A percentile compares a stretch with the other conserved stretches of the same genome.
phyloP scores from a whole-genome alignment of 2,888 invertebrate genomes.

The Tinea semifulvella region DNA sequence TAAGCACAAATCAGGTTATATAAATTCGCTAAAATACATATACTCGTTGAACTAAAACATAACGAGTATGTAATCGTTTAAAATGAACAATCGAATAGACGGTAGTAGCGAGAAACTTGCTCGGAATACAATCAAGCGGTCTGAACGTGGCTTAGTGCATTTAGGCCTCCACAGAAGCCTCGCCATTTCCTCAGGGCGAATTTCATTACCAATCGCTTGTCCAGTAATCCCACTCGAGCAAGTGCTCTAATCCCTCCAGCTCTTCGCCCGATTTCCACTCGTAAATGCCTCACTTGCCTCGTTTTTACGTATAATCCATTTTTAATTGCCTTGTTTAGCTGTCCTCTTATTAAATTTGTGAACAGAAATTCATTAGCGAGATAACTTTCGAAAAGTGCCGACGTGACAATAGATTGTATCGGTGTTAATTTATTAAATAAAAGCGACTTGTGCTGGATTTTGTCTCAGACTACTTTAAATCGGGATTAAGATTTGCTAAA shows the following conservation, averaged over 20 bases:
- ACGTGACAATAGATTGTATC: conserved; percentile 56
- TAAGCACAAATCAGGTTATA: not conserved
- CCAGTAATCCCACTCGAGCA: conserved; percentile 52
- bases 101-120: conserved; percentile 56
- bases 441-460: conserved; percentile 30
- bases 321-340: conserved; percentile 53
- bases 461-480: conserved; percentile 41
- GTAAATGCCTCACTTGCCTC: conserved; percentile 51
- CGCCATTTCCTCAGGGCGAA: conserved; percentile 54
- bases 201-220: conserved; percentile 62
- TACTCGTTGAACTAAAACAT: not conserved
- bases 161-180: conserved; percentile 45
- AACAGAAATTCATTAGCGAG: conserved; percentile 53
- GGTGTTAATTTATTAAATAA: conserved; percentile 52
- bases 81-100: conserved; percentile 14
- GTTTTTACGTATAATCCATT: conserved; percentile 62
- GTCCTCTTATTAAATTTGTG: conserved; percentile 49
- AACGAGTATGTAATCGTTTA: conserved; percentile 7
- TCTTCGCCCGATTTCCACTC: conserved; percentile 53
- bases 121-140: conserved; percentile 60
- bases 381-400: conserved; percentile 46
- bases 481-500: conserved; percentile 25
- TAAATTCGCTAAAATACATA: not conserved
- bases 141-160: conserved; percentile 56
- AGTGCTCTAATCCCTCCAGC: conserved; percentile 56